Percentiles rank a stretch among this genome's conserved stretches.
Evolutionary conservation across 2,888 invertebrate species (phyloP).

Genomic region (Tupiocoris notatus): DNA sequence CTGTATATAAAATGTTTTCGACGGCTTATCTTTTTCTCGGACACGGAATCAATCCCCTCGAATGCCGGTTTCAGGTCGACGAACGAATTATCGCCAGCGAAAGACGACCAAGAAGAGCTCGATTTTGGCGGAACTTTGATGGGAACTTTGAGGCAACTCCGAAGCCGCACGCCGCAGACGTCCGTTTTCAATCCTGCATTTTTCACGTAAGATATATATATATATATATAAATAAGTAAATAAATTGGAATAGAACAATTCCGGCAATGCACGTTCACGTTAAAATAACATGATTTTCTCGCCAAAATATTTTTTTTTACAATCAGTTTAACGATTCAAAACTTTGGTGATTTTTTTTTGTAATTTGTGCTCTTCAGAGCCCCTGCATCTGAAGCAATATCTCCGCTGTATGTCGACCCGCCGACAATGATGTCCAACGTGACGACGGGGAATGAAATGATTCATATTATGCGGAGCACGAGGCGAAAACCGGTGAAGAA

Average conservation of each 20-base stretch:
- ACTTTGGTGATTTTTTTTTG: too few relatives aligned
- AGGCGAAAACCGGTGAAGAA: constrained; percentile 29
- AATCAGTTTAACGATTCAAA: too few relatives aligned
- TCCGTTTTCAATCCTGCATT: constrained; percentile 46
- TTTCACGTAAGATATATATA: constrained; percentile 40
- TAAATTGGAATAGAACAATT: too few relatives aligned
- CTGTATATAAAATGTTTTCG: too few relatives aligned
- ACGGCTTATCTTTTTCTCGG: too few relatives aligned
- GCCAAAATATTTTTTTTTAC: too few relatives aligned
- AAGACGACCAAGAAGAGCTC: constrained; percentile 23
- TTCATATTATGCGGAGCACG: constrained; percentile 42
- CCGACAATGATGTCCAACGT: constrained; percentile 24
- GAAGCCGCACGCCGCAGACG: constrained; percentile 44
- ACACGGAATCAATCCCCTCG: too few relatives aligned
- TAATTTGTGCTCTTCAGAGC: too few relatives aligned
- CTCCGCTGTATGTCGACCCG: constrained; percentile 40
- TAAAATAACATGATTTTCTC: too few relatives aligned
- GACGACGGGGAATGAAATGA: constrained; percentile 43
- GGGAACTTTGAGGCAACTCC: constrained; percentile 49
- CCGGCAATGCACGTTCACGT: too few relatives aligned
- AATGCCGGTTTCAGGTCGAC: constrained; percentile 19
- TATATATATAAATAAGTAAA: too few relatives aligned
- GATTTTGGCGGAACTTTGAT: constrained; percentile 38
- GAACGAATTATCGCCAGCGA: constrained; percentile 30
- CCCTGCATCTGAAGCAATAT: constrained; percentile 43